A percentile compares a stretch with the other conserved stretches of the same genome.
Conservation (phyloP, 2,113 vertebrate species). For the Nestor notabilis region DNA sequence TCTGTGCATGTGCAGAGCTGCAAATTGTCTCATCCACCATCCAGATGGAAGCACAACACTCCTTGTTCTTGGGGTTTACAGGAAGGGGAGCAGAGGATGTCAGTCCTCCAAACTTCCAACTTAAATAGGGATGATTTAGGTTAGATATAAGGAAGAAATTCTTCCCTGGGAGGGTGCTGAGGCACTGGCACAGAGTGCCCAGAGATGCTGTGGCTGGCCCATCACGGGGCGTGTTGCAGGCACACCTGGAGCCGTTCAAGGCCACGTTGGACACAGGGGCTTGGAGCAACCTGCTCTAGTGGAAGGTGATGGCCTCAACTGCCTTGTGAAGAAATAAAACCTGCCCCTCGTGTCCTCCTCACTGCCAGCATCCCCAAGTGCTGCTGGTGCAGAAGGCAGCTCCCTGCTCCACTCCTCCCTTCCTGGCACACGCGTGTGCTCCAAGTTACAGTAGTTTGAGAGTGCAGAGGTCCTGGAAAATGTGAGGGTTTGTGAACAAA, state of each 20-base stretch:
- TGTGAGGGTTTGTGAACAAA: background rate
- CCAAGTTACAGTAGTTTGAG: background rate
- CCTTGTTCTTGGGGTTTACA: background rate
- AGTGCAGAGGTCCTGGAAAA: background rate
- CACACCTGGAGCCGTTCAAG: background rate
- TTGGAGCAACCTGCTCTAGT: background rate
- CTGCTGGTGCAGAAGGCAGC: background rate
- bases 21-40: rapidly evolving
- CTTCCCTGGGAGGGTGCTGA: background rate
- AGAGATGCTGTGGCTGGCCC: background rate
- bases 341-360: rapidly evolving
- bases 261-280: background rate
- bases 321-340: background rate
- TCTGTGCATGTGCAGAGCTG: background rate
- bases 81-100: background rate
- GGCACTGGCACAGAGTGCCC: background rate
- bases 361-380: background rate
- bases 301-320: background rate
- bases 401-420: background rate
- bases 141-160: background rate
- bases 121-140: background rate
- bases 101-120: background rate
- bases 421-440: rapidly evolving
- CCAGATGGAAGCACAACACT: background rate
- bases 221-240: background rate